phyloP scores from a whole-genome alignment of 2,797 vertebrate genomes.

The Sebastes taczanowskii region DNA sequence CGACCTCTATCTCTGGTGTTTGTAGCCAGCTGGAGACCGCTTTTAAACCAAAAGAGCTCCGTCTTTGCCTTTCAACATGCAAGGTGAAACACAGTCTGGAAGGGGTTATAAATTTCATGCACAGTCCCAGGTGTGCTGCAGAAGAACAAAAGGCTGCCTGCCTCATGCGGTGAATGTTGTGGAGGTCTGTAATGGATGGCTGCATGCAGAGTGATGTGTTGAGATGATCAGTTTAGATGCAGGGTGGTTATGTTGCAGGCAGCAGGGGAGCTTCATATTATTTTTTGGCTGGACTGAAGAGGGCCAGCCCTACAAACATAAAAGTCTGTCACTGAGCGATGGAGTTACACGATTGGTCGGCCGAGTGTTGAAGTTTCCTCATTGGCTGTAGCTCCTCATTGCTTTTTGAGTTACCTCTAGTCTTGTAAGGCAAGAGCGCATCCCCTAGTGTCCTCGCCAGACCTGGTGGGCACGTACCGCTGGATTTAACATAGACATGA shows the following conservation, averaged over 20 bases:
- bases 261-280: constrained; percentile 4
- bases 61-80: constrained; percentile 58
- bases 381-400: too few species aligned
- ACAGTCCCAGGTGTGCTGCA: constrained; percentile 28
- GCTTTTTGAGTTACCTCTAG: too few species aligned
- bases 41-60: constrained; percentile 54
- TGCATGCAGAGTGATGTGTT: constrained; percentile 40
- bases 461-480: too few species aligned
- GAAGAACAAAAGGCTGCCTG: constrained; percentile 32
- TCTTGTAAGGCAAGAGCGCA: too few species aligned
- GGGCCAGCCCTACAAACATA: too few species aligned
- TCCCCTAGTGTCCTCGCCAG: too few species aligned
- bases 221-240: constrained; percentile 33
- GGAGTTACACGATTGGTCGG: too few species aligned
- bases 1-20: constrained; percentile 64
- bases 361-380: too few species aligned
- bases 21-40: constrained; percentile 63
- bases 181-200: constrained; percentile 4
- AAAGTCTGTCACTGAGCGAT: too few species aligned
- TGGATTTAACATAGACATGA: too few species aligned
- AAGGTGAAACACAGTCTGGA: constrained; percentile 49
- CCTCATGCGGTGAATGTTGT: constrained; percentile 1
- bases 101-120: constrained; percentile 21
- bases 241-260: constrained; percentile 8
- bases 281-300: not conserved